phyloP scores from a whole-genome alignment of 1,140 invertebrate species.

The Drosophila murphyi region DNA sequence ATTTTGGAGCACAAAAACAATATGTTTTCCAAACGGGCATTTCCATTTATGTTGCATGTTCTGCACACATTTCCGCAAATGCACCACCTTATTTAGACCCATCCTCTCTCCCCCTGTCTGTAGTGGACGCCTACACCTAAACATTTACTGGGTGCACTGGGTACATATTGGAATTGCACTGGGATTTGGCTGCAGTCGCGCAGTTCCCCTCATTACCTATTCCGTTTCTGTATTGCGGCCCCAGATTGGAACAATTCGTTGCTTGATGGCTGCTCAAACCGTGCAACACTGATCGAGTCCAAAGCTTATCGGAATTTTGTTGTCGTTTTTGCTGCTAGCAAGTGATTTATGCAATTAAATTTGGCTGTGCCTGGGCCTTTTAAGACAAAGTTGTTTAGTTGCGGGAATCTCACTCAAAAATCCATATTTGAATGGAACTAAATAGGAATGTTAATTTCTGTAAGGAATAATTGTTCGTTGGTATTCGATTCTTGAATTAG shows the following conservation, averaged over 20 bases:
- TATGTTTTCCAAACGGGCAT: slow-evolving; percentile 81
- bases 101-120: background rate
- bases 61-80: slow-evolving; percentile 82
- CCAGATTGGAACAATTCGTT: slow-evolving; percentile 30
- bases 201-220: slow-evolving; percentile 34
- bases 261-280: slow-evolving; percentile 19
- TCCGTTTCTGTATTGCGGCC: slow-evolving; percentile 27
- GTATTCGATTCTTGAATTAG: too few species aligned
- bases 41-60: slow-evolving; percentile 83
- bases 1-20: slow-evolving; percentile 76
- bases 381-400: too few species aligned
- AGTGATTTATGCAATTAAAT: slow-evolving; percentile 33
- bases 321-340: slow-evolving; percentile 10
- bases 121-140: slow-evolving; percentile 8
- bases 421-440: too few species aligned
- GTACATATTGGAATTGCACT: slow-evolving; percentile 36
- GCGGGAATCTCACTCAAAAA: too few species aligned
- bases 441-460: too few species aligned
- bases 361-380: background rate
- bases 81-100: slow-evolving; percentile 36
- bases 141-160: slow-evolving; percentile 57
- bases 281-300: slow-evolving; percentile 32
- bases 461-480: too few species aligned
- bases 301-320: slow-evolving; percentile 23
- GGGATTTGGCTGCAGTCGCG: slow-evolving; percentile 8